Evolutionary conservation across 2,888 invertebrate genomes (phyloP).

Genomic region (Nemapogon koenigi): DNA sequence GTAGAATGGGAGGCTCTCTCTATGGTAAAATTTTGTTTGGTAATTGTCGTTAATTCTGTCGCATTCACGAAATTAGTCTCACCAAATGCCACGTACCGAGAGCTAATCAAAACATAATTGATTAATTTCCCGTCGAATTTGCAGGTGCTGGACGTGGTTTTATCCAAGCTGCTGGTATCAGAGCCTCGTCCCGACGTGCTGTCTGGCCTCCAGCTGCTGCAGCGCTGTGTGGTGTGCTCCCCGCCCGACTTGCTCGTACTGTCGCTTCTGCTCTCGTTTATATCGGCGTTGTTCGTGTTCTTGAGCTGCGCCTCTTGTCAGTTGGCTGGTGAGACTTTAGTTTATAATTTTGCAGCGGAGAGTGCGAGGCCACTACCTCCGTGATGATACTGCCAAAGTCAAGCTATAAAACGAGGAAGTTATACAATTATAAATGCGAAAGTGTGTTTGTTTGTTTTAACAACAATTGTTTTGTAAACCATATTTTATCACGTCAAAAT

Average conservation of each 20-base stretch:
- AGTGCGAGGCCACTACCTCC: too few species aligned
- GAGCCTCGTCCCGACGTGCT: conserved; percentile 76
- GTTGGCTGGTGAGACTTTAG: conserved; percentile 54
- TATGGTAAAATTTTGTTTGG: neutral
- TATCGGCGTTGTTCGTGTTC: conserved; percentile 91
- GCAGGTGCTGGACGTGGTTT: conserved; percentile 80
- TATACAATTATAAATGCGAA: too few species aligned
- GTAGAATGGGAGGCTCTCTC: conserved; percentile 87
- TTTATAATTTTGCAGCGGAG: too few species aligned
- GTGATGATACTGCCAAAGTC: too few species aligned
- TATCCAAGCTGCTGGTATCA: conserved; percentile 76
- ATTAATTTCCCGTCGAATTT: neutral
- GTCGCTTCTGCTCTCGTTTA: conserved; percentile 87
- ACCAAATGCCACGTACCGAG: neutral
- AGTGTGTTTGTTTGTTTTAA: too few species aligned
- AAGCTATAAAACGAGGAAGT: too few species aligned
- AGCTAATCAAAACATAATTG: neutral
- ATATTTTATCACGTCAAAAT: too few species aligned
- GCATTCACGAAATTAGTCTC: neutral
- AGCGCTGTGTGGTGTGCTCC: conserved; percentile 77
- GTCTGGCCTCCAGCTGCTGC: conserved; percentile 77
- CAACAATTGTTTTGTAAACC: too few species aligned
- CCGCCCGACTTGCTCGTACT: conserved; percentile 82
- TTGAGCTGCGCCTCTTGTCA: conserved; percentile 87
- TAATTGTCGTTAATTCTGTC: too few species aligned